Evolutionary conservation across 2,888 invertebrate genomes (phyloP), one percentile per base, ranked within the genome.

Genomic region (Odontocolon sp.): DNA sequence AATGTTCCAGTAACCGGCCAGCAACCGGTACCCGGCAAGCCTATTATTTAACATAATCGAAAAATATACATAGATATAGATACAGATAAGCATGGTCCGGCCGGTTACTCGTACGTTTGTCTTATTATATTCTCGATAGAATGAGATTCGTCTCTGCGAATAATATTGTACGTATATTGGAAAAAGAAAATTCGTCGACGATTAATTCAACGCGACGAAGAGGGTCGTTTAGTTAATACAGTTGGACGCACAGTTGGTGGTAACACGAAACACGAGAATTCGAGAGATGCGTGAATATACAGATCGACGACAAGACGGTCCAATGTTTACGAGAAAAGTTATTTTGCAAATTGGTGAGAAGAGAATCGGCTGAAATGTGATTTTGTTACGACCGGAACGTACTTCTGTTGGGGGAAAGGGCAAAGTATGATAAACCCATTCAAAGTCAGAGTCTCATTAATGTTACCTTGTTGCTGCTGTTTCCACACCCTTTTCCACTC

Each of bases 351-450:
- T 77, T 72, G 56, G 72, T 18, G 45, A 26, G 45, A 42, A 16
- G 68, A 11, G 57, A 77, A 72, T 68, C 52, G 76, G 45, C 47
- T 33, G 52, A 72, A 77, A 77, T 77, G 71, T 68, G 67, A 67
- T 77, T 71, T 77, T 71, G 52, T 36, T 23, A 63, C 63, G 36
- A 33, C 33, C 38, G 45, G 59, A 59, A 57, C 42, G 36, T 33
- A 59, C 36, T 28, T 28, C 31, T 33, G n/a, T 47, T 47, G 21
- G 76, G 38, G 54, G 66, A 63, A 52, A 57, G 64, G 52, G 57
- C 72, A 72, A 77, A 77, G 72, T 77, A 77, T 77, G 77, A 77
- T 72, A 77, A 72, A 77, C 72, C 70, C 68, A 72, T 77, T 21
- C 42, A 18, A 64, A 77, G 77, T 77, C 72, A n/a, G 59, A 57